Conservation (phyloP, 2,797 vertebrate genomes). For the Diplodus sargus region DNA sequence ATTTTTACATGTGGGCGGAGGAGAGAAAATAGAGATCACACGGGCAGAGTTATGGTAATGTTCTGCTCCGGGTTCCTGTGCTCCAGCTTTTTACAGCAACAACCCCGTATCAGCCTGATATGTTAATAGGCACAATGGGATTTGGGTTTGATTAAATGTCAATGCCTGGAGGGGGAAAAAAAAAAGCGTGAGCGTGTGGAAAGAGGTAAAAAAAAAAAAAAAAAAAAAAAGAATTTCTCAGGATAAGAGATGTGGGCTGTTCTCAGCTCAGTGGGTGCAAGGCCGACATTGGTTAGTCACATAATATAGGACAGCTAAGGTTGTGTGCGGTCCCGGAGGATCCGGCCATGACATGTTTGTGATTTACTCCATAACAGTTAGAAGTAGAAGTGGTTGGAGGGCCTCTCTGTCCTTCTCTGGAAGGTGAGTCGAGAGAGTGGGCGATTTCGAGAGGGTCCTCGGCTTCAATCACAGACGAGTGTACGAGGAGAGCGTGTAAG, state of each 20-base stretch:
- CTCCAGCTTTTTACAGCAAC: constrained; percentile 79
- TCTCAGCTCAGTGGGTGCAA: constrained; percentile 58
- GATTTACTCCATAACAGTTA: constrained; percentile 79
- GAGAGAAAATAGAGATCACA: constrained; percentile 75
- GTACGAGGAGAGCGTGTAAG: constrained; percentile 15
- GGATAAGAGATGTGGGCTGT: constrained; percentile 68
- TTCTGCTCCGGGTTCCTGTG: constrained; percentile 72
- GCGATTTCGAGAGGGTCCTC: constrained; percentile 54
- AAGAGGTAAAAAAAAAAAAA: constrained; percentile 22
- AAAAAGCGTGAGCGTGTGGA: constrained; percentile 29
- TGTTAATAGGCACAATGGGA: constrained; percentile 84
- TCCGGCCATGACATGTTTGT: constrained; percentile 76
- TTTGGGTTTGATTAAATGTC: constrained; percentile 85
- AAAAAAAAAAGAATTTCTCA: constrained; percentile 40
- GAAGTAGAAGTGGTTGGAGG: constrained; percentile 76
- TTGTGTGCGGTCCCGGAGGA: constrained; percentile 74
- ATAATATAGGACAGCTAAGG: constrained; percentile 69
- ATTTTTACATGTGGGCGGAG: constrained; percentile 72
- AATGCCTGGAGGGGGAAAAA: constrained; percentile 73
- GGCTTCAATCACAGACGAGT: constrained; percentile 44
- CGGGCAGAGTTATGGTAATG: constrained; percentile 82
- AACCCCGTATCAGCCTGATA: constrained; percentile 75
- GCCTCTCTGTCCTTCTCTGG: constrained; percentile 70
- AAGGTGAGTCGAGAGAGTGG: constrained; percentile 67
- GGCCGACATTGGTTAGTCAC: constrained; percentile 70